A percentile compares a stretch with the other conserved stretches of the same genome.
Evolutionary conservation across 1,140 invertebrate species (phyloP).

Genomic region (Chelonus insularis): DNA sequence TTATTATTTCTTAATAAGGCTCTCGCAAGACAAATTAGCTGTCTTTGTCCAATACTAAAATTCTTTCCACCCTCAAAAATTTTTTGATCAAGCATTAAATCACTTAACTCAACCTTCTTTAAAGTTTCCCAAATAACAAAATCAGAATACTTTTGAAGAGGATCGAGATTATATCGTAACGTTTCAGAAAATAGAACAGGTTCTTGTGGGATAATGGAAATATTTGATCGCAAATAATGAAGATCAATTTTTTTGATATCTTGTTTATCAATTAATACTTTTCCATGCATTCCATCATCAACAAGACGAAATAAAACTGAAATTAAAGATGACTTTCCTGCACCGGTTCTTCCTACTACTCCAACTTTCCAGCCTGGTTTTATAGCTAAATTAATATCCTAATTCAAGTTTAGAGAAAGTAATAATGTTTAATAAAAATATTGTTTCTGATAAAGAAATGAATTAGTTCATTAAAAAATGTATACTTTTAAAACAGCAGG

Average conservation of each 20-base stretch:
- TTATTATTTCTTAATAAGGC: conserved; percentile 78
- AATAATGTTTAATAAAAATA: too few species aligned
- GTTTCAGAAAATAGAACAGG: conserved; percentile 80
- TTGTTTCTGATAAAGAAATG: too few species aligned
- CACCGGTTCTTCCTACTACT: conserved; percentile 76
- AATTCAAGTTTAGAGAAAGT: not conserved
- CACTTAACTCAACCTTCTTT: conserved; percentile 63
- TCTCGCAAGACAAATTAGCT: conserved; percentile 81
- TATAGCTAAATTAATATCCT: conserved; percentile 65
- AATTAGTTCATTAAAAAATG: conserved; percentile 27
- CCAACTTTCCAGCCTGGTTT: conserved; percentile 73
- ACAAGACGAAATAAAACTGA: conserved; percentile 72
- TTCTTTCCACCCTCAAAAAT: conserved; percentile 76
- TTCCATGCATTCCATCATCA: conserved; percentile 44
- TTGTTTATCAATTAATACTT: conserved; percentile 70
- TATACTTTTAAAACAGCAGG: conserved; percentile 68
- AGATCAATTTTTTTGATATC: conserved; percentile 69
- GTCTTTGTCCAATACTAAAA: conserved; percentile 83
- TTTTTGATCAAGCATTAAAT: conserved; percentile 64
- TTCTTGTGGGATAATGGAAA: conserved; percentile 86
- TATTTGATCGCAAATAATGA: conserved; percentile 70
- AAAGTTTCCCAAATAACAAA: conserved; percentile 60
- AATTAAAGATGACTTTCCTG: conserved; percentile 82
- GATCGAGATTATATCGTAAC: conserved; percentile 84
- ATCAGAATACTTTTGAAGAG: conserved; percentile 73